phyloP scores from a whole-genome alignment of 2,888 invertebrate species.

The Abrostola tripartita region DNA sequence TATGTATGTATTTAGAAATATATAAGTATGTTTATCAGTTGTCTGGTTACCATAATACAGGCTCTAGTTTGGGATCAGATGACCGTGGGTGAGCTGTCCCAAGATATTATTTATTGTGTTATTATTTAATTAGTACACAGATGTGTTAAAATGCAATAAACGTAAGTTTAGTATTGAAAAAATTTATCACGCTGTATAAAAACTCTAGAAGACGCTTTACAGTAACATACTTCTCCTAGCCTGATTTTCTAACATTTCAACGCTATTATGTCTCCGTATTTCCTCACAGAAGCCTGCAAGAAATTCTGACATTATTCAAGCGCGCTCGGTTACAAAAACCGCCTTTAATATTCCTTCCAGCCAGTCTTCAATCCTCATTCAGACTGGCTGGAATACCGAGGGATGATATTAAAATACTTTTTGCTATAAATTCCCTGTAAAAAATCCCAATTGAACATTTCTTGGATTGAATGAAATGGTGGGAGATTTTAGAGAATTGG shows the following conservation, averaged over 20 bases:
- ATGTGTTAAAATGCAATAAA: no score
- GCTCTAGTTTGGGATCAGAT: no score
- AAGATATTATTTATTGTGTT: no score
- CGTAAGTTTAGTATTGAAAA: no score
- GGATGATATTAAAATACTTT: constrained; percentile 18
- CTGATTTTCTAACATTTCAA: not conserved
- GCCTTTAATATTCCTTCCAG: constrained; percentile 18
- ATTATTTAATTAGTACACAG: no score
- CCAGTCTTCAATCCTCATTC: constrained; percentile 7
- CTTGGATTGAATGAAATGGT: not conserved
- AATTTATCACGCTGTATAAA: no score
- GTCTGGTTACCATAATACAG: no score
- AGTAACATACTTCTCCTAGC: no score
- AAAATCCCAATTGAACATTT: constrained; percentile 3
- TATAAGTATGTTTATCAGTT: no score
- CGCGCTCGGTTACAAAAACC: constrained; percentile 6
- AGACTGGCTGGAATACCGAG: constrained; percentile 7
- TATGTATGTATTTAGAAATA: no score
- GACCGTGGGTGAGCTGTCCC: no score
- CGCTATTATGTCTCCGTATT: not conserved
- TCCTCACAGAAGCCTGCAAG: not conserved
- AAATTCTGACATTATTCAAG: constrained; percentile 5
- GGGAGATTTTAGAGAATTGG: not conserved
- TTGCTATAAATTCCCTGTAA: constrained; percentile 4
- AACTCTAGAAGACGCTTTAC: no score